A percentile compares a stretch with the other conserved stretches of the same genome.
Evolutionary conservation across 1,140 invertebrate species (phyloP).

Genomic region (Araneus ventricosus): DNA sequence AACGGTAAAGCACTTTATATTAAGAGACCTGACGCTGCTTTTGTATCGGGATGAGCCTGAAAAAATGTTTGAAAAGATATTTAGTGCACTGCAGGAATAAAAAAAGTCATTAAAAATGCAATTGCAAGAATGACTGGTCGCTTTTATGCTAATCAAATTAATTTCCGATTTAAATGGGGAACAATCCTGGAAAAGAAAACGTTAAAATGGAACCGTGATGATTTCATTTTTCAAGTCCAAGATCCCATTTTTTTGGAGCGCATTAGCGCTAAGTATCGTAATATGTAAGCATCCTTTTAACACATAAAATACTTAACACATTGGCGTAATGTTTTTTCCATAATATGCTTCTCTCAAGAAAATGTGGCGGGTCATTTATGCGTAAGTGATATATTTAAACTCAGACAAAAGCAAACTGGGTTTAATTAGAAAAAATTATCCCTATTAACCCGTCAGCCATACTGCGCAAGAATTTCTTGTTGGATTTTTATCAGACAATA

Average conservation of each 20-base stretch:
- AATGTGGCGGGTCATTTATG: not conserved
- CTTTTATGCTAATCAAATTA: slow-evolving; percentile 40
- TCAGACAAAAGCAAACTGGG: not conserved
- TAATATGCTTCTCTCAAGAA: not conserved
- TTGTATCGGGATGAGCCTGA: not conserved
- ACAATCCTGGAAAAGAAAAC: not conserved
- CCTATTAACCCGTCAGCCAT: not conserved
- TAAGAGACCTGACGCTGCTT: not conserved
- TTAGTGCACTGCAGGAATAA: not conserved
- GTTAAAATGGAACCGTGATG: not conserved
- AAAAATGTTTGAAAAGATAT: not conserved
- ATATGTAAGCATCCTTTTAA: not conserved
- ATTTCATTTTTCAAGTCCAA: not conserved
- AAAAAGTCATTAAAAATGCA: slow-evolving; percentile 5
- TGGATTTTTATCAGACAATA: not conserved
- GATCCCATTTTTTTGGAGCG: not conserved
- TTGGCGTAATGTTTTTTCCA: not conserved
- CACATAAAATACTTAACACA: not conserved
- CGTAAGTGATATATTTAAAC: slow-evolving; percentile 1
- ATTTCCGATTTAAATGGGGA: slow-evolving; percentile 17
- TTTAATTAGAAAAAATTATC: not conserved
- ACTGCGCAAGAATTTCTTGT: not conserved
- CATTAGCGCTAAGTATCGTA: not conserved
- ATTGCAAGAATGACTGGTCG: slow-evolving; percentile 3
- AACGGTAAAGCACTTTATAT: slow-evolving; percentile 42